Base-by-base conservation (phyloP, 1,140 invertebrate genomes). In the Apocrypta bakeri region DNA sequence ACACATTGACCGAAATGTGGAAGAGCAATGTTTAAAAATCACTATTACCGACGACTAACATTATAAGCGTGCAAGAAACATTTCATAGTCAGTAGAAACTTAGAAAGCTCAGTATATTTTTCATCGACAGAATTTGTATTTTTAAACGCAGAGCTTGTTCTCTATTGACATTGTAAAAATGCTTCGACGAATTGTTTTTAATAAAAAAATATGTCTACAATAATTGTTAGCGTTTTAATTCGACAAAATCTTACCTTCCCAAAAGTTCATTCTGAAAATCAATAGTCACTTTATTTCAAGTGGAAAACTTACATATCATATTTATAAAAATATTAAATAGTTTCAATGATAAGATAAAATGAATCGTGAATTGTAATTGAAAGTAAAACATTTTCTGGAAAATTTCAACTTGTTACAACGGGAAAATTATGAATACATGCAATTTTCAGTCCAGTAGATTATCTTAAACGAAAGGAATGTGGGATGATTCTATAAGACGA, bases 151-250 rank as follows among this genome's bases (percentile, higher is more conserved):
- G 68, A 78, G 81, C 81, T 66, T 79, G 37, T 83, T 82, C 29
- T 78, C 56, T 73, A 82, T 82, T 73, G 66, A 82, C 75, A 40
- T 11, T 79, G 81, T 83, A 83, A 83, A 83, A 83, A 79, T 79
- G 64, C 77, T 83, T 83, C 82, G 72, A 83, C 31, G 17, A 33
- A 75, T 80, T 83, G 77, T 83, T 83, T 83, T 83, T 80, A 83
- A 83, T 83, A 83, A 79, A 83, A 78, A 74, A 79, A 74, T 29
- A 72, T 72, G 40, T 56, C 68, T 56, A 66, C 12, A 33, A 33
- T 37, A 71, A 21, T n/a, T 24, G 21, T 37, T 21, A 17, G 6
- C n/a, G 27, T 31, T 71, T 37, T 31, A 8, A 29, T 71, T 71
- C 37, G 7, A 14, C 29, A 71, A 17, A 37, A 71, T 31, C 27